phyloP scores from a whole-genome alignment of 2,888 invertebrate genomes.

The Vesta saturnalis region DNA sequence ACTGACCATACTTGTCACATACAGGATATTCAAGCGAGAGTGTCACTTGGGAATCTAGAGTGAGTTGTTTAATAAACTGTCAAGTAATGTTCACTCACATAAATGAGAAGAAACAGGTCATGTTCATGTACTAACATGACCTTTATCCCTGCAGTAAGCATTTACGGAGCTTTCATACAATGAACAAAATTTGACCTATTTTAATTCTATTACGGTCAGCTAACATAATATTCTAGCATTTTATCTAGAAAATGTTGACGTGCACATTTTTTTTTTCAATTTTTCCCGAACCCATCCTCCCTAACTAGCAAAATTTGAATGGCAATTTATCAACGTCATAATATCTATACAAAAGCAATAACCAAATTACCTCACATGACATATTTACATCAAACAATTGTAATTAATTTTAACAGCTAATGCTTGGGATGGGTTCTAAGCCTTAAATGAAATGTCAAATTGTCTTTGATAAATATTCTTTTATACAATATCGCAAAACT shows the following conservation, averaged over 20 bases:
- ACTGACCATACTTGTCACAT: neutral
- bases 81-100: neutral
- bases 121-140: no score
- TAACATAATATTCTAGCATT: no score
- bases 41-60: neutral
- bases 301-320: neutral
- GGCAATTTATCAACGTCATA: neutral
- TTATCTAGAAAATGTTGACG: no score
- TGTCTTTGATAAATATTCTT: no score
- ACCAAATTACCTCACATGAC: neutral
- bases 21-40: neutral
- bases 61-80: neutral
- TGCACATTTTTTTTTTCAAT: no score
- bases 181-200: neutral
- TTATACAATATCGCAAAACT: no score
- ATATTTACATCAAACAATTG: neutral
- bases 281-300: no score
- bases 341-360: neutral
- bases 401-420: neutral
- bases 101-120: no score
- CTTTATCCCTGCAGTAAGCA: no score
- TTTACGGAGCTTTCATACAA: no score
- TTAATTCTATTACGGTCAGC: neutral
- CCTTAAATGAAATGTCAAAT: no score
- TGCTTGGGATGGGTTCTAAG: no score